These are phyloP conservation scores for Drosophila vallismaia DNA, from an alignment of 2,888 invertebrate species.

Conservation along the genomic window DNA sequence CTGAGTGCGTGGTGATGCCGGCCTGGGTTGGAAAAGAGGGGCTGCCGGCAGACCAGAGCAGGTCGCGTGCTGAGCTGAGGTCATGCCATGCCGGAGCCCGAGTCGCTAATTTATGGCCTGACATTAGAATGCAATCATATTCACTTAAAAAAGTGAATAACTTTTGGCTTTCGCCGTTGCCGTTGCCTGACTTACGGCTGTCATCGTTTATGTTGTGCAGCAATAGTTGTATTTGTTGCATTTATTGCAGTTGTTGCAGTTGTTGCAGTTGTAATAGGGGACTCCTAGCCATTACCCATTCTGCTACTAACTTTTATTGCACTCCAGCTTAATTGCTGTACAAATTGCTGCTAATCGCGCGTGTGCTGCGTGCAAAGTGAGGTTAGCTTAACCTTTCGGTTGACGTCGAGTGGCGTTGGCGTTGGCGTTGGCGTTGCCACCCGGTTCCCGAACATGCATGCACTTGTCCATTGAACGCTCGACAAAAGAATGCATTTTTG, in stretches of 20 bases:
- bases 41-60: slow-evolving; percentile 3
- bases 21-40: not conserved
- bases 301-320: slow-evolving; percentile 40
- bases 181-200: slow-evolving; percentile 19
- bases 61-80: slow-evolving; percentile 35
- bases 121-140: slow-evolving; percentile 78
- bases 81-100: slow-evolving; percentile 34
- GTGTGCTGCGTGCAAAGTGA: slow-evolving; percentile 14
- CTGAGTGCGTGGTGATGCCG: not conserved
- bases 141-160: slow-evolving; percentile 74
- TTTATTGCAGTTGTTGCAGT: not conserved
- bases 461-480: not conserved
- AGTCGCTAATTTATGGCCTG: slow-evolving; percentile 72
- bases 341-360: slow-evolving; percentile 45
- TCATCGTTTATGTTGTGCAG: slow-evolving; percentile 24
- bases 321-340: slow-evolving; percentile 43
- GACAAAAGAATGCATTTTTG: no score
- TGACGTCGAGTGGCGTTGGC: slow-evolving; percentile 5
- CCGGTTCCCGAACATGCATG: slow-evolving; percentile 2
- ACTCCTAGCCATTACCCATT: not conserved
- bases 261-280: not conserved
- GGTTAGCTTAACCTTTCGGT: slow-evolving; percentile 1
- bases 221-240: slow-evolving; percentile 1
- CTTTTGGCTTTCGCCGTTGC: slow-evolving; percentile 54
- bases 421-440: slow-evolving; percentile 20